These are phyloP conservation scores for Gyrodactylus salaris DNA, from an alignment of 1,140 invertebrate species.

Conservation along the genomic window DNA sequence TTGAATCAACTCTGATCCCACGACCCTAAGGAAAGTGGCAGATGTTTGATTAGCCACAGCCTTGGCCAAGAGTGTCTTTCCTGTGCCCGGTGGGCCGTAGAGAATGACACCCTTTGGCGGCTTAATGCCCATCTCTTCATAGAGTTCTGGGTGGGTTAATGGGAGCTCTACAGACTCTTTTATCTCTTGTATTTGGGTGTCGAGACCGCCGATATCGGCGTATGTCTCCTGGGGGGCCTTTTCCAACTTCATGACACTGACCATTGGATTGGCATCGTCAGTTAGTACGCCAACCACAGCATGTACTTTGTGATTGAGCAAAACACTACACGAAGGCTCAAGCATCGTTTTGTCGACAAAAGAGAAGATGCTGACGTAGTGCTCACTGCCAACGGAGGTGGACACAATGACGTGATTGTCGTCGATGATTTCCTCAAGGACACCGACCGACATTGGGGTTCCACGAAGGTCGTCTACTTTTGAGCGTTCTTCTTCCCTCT, in stretches of 20 bases:
- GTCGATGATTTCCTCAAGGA: conserved; percentile 93
- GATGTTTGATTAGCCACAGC: conserved; percentile 98
- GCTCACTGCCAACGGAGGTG: conserved; percentile 91
- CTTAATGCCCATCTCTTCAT: conserved; percentile 99
- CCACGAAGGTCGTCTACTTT: conserved; percentile 92
- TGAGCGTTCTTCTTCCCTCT: conserved; percentile 34
- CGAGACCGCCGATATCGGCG: conserved; percentile 94
- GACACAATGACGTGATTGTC: conserved; percentile 99
- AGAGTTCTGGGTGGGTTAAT: conserved; percentile 93
- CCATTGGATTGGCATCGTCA: conserved; percentile 99
- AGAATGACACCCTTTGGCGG: conserved; percentile 95
- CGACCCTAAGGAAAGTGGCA: conserved; percentile 83
- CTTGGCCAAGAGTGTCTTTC: conserved; percentile 85
- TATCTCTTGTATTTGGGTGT: conserved; percentile 97
- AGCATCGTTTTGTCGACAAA: conserved; percentile 98
- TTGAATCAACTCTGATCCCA: conserved; percentile 92
- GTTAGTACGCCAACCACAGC: conserved; percentile 86
- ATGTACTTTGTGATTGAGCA: conserved; percentile 77
- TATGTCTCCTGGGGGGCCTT: conserved; percentile 99
- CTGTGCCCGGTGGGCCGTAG: conserved; percentile 85
- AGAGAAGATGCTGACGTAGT: conserved; percentile 92
- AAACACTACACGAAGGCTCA: conserved; percentile 86
- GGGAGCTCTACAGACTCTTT: conserved; percentile 95
- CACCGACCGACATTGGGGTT: conserved; percentile 98
- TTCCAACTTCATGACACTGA: conserved; percentile 97